These are phyloP conservation scores for Drosophila bifasciata DNA, from an alignment of 1,140 invertebrate species.

Conservation along the genomic window DNA sequence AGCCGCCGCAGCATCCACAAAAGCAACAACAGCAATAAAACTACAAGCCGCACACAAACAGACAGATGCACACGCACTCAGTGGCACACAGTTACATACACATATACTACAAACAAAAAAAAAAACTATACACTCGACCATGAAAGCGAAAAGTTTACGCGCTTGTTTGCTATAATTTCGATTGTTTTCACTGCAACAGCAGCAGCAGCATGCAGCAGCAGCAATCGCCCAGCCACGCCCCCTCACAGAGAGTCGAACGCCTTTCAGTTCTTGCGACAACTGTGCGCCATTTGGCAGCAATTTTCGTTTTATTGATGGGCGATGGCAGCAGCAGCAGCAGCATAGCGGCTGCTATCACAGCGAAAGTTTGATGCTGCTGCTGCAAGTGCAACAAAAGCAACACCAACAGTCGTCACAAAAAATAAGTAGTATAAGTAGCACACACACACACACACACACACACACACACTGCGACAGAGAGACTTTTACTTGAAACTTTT, in stretches of 20 bases:
- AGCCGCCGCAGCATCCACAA: too few relatives aligned
- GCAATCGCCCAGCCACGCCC: slow-evolving; percentile 18
- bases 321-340: too few relatives aligned
- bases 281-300: slow-evolving; percentile 63
- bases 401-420: slow-evolving; percentile 20
- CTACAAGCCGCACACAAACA: slow-evolving; percentile 39
- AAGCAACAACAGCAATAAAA: slow-evolving; percentile 57
- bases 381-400: slow-evolving; percentile 22
- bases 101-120: slow-evolving; percentile 33
- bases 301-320: slow-evolving; percentile 77
- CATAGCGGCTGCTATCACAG: slow-evolving; percentile 23
- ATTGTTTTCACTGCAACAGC: slow-evolving; percentile 73
- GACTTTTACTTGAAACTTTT: slow-evolving; percentile 63
- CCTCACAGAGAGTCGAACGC: slow-evolving; percentile 20
- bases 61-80: slow-evolving; percentile 16
- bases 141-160: slow-evolving; percentile 80
- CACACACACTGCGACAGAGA: too few relatives aligned
- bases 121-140: slow-evolving; percentile 29
- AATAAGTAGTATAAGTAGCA: slow-evolving; percentile 68
- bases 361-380: slow-evolving; percentile 44
- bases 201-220: slow-evolving; percentile 28
- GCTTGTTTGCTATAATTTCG: slow-evolving; percentile 81
- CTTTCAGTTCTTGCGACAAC: slow-evolving; percentile 46
- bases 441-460: slow-evolving; percentile 30
- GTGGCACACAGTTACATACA: slow-evolving; percentile 16